Base-by-base conservation (phyloP, 2,888 invertebrate genomes). In the Monopis laevigella region DNA sequence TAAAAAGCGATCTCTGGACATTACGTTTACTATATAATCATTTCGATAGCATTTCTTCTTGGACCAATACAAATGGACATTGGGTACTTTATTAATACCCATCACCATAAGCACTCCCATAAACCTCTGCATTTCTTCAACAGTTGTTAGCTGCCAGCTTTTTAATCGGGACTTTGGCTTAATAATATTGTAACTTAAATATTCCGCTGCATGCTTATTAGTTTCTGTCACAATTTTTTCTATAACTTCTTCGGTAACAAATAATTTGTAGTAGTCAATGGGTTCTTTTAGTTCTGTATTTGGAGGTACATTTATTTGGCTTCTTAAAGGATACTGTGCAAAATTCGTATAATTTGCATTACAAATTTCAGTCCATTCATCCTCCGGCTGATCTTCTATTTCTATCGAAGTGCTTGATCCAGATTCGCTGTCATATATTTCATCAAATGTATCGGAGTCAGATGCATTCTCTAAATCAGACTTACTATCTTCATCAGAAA, bases 1-100 rank as follows among this genome's bases (percentile, higher is more conserved):
- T 28, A 53, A 19, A 50, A 56, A 55, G 45, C 52, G 27, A 39
- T 56, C 55, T 41, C 55, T 41, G 12, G 6, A 46, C 49, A 53
- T 55, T 14, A 47, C 17, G 2, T 45, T 51, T 8, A 18, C 21
- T 34, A 50, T n/a, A 39, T 46, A 48, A 39, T 52, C 46, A 35
- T 54, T 56, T 45, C 48, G 11, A 42, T 53, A 53, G 11, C 48
- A 39, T 28, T 21, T 29, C 12, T 50, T 52, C 14, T 50, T 52
- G 21, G 48, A 49, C 46, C 46, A 49, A 34, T 48, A 24, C 24
- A 24, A 24, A 24, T 24, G 24, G 24, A 24, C 24, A 24, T 24
- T 24, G 24, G 24, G 10, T 24, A 24, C 24, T 19, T 41, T 45
- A 28, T n/a, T 40, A 21, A 47, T 38, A 26, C 45, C 48, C 45